phyloP scores from a whole-genome alignment of 2,113 vertebrate genomes.

The Regulus satrapa region DNA sequence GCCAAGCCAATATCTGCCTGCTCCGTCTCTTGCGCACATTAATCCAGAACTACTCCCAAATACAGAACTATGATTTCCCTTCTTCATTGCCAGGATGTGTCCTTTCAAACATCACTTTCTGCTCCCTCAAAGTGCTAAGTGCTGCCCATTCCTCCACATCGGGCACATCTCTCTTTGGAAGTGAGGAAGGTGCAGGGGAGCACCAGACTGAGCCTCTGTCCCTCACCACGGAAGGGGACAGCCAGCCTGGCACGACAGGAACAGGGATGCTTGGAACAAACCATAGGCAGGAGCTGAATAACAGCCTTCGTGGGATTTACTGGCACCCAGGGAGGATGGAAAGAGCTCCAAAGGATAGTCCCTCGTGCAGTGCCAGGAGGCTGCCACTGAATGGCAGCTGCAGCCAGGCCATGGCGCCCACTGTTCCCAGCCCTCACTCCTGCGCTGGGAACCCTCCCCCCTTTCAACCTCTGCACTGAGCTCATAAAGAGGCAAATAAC shows the following conservation, averaged over 20 bases:
- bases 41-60: neutral
- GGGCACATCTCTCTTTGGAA: neutral
- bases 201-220: neutral
- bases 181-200: neutral
- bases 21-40: fast-evolving
- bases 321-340: neutral
- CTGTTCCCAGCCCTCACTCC: neutral
- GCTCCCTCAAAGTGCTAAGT: neutral
- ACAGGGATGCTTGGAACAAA: neutral
- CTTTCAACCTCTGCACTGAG: fast-evolving
- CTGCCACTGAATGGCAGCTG: constrained; percentile 7
- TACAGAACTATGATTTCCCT: neutral
- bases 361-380: neutral
- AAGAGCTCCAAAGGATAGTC: neutral
- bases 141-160: fast-evolving
- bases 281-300: neutral
- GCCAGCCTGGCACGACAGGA: neutral
- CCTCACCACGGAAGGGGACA: fast-evolving
- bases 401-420: neutral
- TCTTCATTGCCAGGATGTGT: fast-evolving
- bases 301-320: neutral
- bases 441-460: fast-evolving
- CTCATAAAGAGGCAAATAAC: neutral
- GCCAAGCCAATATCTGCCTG: neutral
- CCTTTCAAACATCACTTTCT: neutral